These are phyloP conservation scores for Daphoenositta chrysoptera DNA, from an alignment of 2,113 vertebrate genomes.

Conservation along the genomic window DNA sequence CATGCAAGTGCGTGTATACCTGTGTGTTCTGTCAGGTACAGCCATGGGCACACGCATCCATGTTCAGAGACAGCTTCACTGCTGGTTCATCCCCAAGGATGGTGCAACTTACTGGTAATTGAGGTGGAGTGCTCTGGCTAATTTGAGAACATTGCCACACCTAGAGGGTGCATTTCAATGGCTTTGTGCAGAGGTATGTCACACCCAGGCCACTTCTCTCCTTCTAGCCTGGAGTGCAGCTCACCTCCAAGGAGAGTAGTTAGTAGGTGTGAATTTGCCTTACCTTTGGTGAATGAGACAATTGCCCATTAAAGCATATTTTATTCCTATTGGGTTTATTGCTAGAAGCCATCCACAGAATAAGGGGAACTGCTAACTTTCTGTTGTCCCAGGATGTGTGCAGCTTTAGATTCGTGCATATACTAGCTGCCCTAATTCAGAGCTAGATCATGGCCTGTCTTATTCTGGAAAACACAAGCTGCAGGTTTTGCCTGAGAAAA, in stretches of 20 bases:
- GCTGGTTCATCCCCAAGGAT: background rate
- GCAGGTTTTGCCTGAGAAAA: background rate
- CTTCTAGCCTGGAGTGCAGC: background rate
- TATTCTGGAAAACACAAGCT: background rate
- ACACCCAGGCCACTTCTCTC: background rate
- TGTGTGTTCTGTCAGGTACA: background rate
- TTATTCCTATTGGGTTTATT: background rate
- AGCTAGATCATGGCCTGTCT: background rate
- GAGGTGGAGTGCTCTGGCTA: background rate
- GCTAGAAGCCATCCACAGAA: background rate
- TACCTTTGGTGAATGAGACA: background rate
- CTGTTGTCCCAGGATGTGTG: background rate
- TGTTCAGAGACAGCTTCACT: background rate
- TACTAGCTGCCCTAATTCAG: background rate
- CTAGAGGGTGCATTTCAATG: background rate
- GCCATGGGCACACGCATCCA: fast-evolving
- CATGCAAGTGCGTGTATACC: fast-evolving
- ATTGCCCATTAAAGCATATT: background rate
- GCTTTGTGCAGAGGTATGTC: background rate
- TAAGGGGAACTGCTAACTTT: background rate
- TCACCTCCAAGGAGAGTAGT: background rate
- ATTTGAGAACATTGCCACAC: background rate
- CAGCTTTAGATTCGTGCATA: background rate
- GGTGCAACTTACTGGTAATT: fast-evolving
- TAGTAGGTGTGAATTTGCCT: constrained; percentile 28